Evolutionary conservation across 1,140 invertebrate genomes (phyloP), one percentile per base, ranked within the genome.

Genomic region (Conus betulinus): DNA sequence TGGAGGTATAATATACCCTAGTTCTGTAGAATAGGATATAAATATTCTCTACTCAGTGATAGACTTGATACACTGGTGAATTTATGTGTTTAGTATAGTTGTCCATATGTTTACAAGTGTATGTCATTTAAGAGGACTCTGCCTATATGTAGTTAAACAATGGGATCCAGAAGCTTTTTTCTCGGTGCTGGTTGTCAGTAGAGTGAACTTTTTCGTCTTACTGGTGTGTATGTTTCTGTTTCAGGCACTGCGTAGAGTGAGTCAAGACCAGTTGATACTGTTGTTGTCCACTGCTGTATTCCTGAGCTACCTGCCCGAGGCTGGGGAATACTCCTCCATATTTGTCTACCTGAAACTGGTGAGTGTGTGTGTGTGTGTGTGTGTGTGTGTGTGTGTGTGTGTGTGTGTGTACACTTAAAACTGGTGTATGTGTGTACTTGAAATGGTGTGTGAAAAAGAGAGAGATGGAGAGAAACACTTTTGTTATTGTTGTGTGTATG

Each of bases 341-440:
- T 99, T 99, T 96, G 99, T 99, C 91, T 99, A 99, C 96, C 97
- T 99, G 81, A 98, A 98, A 96, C 96, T 99, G 93, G 98, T 97
- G 94, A 95, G 96, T 93, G 76, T 74, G 20, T 74, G n/a, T 15
- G 6, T 74, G 13, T 20, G 67, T 74, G 20, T 74, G 20, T 74
- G 67, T 74, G 67, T 74, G 39, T 39, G 39, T 39, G 39, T 39
- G 39, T 74, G 20, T 74, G n/a, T 15, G 6, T 74, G 13, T 20
- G 67, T 74, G 20, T 74, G n/a, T 74, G 15, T 74, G 71, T 74
- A 8, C 23, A n/a, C 20, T n/a, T 63, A 20, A 63, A 63, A 63
- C 60, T 25, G 17, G n/a, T 74, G 71, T 74, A 23, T 74, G 71
- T 74, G 71, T 74, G 71, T 74, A 23, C n/a, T 8, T 74, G 17